Base-by-base conservation (phyloP, 1,140 invertebrate genomes). In the Cotesia vestalis region DNA sequence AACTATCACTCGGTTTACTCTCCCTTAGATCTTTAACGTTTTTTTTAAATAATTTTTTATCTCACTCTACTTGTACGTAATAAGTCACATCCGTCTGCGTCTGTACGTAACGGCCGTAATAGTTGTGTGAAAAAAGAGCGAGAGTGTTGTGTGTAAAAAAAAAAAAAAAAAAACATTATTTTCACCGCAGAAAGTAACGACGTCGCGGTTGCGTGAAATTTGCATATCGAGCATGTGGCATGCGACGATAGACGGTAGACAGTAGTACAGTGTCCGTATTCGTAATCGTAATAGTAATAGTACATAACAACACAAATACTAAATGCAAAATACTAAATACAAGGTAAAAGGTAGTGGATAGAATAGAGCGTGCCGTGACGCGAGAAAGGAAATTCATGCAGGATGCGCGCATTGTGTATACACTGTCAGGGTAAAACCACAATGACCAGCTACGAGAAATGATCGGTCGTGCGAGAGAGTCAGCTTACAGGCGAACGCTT, bases 181-280 rank as follows among this genome's bases (percentile, higher is more conserved):
- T 72, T 72, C 69, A 64, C 69, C 61, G 51, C 66, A 36, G 40
- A 59, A 64, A 51, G 52, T 71, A 2, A 46, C 40, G 40, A 66
- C 62, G 20, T 63, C 46, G 63, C 70, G 63, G 70, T 72, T 66
- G 70, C 75, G 62, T 57, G 40, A 57, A 70, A 80, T 79, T 78
- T 80, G 75, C 79, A 80, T 80, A 68, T 66, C 53, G 27, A 73
- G 72, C 78, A 79, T 75, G 76, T 78, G 79, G 78, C 69, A 67
- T 76, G 72, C 78, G 76, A 67, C 61, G 46, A 52, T 34, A 14
- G 20, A 59, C 17, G 17, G 17, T 55, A 38, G 27, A 40, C 20
- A 20, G 27, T 27, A 27, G 27, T 27, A 27, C 27, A 27, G 27
- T 27, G 27, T 27, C 27, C 27, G 62, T 66, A 66, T 66, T 66